Conservation (phyloP, 2,113 vertebrate species). For the Tursiops truncatus region DNA sequence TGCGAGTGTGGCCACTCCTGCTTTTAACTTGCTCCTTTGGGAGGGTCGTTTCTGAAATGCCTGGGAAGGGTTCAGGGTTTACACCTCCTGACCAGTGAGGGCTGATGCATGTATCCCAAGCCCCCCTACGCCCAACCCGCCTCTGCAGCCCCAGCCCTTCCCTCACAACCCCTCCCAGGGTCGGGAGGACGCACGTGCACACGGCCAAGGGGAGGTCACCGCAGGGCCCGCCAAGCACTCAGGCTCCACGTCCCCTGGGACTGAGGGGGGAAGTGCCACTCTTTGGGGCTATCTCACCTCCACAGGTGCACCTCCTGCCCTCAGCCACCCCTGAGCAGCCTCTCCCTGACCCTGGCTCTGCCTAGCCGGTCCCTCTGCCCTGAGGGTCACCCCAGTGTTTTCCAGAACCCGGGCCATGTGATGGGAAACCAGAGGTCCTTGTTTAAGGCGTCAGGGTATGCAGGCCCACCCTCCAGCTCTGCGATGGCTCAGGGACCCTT, state of each 20-base stretch:
- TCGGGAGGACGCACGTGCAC: too few relatives aligned
- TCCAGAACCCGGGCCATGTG: rapidly evolving
- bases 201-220: neutral
- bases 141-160: neutral
- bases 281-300: too few relatives aligned
- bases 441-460: rapidly evolving
- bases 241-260: neutral
- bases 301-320: too few relatives aligned
- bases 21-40: neutral
- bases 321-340: neutral
- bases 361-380: too few relatives aligned
- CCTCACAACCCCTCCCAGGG: neutral
- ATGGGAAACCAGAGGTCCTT: neutral
- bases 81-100: too few relatives aligned
- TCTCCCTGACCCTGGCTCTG: too few relatives aligned
- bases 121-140: neutral
- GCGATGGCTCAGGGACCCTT: neutral
- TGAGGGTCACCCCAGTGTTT: neutral
- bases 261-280: neutral
- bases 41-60: neutral
- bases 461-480: neutral
- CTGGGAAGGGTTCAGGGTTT: neutral
- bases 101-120: too few relatives aligned
- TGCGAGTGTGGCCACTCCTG: neutral
- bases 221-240: neutral